Conservation (phyloP, 2,888 invertebrate species). For the Anoncus sp. region DNA sequence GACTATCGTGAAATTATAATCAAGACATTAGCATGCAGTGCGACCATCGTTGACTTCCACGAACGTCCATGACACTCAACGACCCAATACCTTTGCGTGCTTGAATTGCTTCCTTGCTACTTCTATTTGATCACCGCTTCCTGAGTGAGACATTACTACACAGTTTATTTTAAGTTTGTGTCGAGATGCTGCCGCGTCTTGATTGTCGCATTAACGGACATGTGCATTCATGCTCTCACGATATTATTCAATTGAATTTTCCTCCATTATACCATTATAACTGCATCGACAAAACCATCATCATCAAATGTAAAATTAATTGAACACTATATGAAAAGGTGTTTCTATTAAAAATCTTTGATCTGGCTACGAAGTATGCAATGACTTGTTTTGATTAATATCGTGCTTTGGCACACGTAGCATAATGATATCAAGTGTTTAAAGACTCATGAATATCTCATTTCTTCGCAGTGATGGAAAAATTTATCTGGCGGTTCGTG, state of each 20-base stretch:
- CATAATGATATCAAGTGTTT: slow-evolving; percentile 14
- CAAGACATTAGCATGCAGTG: slow-evolving; percentile 78
- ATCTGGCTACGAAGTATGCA: slow-evolving; percentile 9
- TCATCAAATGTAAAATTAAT: slow-evolving; percentile 3
- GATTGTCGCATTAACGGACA: slow-evolving; percentile 45
- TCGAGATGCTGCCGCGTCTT: slow-evolving; percentile 40
- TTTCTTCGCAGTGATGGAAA: slow-evolving; percentile 59
- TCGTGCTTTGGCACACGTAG: slow-evolving; percentile 20
- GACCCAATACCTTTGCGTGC: slow-evolving; percentile 72
- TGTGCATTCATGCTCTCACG: slow-evolving; percentile 49
- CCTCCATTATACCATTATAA: slow-evolving; percentile 17
- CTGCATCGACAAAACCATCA: slow-evolving; percentile 15
- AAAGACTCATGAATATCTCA: slow-evolving; percentile 55
- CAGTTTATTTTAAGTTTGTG: no score
- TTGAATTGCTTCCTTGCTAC: slow-evolving; percentile 50
- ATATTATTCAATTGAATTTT: slow-evolving; percentile 21
- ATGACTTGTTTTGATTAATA: slow-evolving; percentile 21
- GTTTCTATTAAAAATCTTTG: slow-evolving; percentile 8
- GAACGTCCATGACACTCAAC: slow-evolving; percentile 77
- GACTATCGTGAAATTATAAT: slow-evolving; percentile 73
- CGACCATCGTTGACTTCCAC: slow-evolving; percentile 72
- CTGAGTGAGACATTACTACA: slow-evolving; percentile 61
- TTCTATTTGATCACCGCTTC: slow-evolving; percentile 44
- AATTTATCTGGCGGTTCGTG: slow-evolving; percentile 56
- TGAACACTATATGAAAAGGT: neutral